phyloP scores from a whole-genome alignment of 2,113 vertebrate genomes.

The Corythornis vintsioides region DNA sequence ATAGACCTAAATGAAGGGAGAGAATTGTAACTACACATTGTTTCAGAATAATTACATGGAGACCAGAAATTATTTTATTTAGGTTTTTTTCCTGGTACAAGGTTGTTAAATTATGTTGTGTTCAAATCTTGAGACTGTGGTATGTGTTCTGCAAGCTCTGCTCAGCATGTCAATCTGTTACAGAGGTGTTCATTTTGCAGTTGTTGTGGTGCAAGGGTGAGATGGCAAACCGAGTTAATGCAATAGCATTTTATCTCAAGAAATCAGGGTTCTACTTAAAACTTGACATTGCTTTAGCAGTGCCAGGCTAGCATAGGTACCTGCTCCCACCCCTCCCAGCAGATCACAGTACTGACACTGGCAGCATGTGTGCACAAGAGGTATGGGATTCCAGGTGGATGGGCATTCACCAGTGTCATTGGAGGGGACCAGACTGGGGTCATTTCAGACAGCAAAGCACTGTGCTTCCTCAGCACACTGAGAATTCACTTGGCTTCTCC shows the following conservation, averaged over 20 bases:
- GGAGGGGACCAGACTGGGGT: neutral
- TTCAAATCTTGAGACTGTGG: neutral
- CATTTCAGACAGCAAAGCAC: neutral
- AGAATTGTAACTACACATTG: neutral
- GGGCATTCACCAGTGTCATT: fast-evolving
- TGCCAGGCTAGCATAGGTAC: neutral
- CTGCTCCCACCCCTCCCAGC: neutral
- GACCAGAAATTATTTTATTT: neutral
- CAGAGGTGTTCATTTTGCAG: neutral
- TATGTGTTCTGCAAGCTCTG: neutral
- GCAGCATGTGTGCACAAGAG: neutral
- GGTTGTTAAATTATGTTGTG: neutral
- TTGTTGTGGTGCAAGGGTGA: neutral
- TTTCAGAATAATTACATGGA: neutral
- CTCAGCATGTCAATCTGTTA: neutral
- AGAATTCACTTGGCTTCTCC: conserved; percentile 2
- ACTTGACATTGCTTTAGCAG: neutral
- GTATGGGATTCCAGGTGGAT: fast-evolving
- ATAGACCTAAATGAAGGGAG: neutral
- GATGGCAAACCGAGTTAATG: neutral
- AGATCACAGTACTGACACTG: neutral
- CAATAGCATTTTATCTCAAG: neutral
- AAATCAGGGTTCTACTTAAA: neutral
- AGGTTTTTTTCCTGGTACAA: neutral
- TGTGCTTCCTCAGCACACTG: neutral